A percentile compares a stretch with the other conserved stretches of the same genome.
Conservation (phyloP, 2,113 vertebrate genomes). For the Glaucidium brasilianum region DNA sequence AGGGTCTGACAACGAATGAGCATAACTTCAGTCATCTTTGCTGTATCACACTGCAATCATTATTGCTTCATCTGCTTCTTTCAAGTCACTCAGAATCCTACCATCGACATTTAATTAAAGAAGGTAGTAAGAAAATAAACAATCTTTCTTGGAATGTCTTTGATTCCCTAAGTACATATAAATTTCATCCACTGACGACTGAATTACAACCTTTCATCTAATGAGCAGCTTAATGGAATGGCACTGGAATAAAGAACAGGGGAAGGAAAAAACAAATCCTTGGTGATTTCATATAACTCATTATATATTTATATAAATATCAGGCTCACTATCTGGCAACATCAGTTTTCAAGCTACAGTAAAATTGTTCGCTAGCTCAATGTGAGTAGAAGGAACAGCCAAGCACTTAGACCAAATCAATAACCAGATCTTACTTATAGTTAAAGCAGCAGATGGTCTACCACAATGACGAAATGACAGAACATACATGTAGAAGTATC, state of each 20-base stretch:
- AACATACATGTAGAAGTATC: neutral
- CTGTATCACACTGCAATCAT: neutral
- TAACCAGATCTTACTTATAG: neutral
- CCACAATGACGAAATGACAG: conserved; percentile 12
- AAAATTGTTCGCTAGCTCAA: neutral
- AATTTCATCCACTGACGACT: conserved; percentile 20
- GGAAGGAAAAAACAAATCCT: conserved; percentile 17
- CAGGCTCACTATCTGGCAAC: neutral
- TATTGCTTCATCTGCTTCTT: neutral
- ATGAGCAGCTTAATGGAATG: conserved; percentile 37
- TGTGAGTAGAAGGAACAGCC: neutral
- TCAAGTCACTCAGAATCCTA: conserved; percentile 2
- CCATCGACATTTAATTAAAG: conserved; percentile 31
- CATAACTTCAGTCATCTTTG: neutral
- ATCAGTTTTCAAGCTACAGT: conserved; percentile 10
- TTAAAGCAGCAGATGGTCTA: neutral
- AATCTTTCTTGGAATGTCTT: conserved; percentile 37
- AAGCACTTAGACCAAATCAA: conserved; percentile 23
- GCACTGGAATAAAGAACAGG: neutral
- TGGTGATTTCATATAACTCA: conserved; percentile 3
- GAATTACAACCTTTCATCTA: conserved; percentile 49
- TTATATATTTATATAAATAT: conserved; percentile 43
- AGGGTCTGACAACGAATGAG: neutral
- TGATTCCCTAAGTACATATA: conserved; percentile 33
- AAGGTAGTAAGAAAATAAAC: conserved; percentile 52